Base-by-base conservation (phyloP, 2,888 invertebrate genomes). In the Agrotis segetum region DNA sequence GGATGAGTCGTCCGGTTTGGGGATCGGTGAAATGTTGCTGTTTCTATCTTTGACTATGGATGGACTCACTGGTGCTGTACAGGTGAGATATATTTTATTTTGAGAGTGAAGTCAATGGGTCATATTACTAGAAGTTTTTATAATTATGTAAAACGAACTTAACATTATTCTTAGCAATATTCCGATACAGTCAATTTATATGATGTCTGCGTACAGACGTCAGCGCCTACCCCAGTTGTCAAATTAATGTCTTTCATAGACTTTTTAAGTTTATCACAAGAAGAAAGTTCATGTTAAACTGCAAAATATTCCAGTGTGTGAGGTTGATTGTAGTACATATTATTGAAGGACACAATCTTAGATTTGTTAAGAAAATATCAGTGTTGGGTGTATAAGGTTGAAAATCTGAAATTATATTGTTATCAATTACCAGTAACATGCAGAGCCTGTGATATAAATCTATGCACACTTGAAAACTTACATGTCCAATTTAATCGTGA, bases 21-120 rank as follows among this genome's bases (percentile, higher is more conserved):
- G 98, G 0, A 95, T 98, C 49, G 99, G 99, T 0, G 98, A 99
- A 92, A 82, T 99, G 9, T 91, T 99, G 17, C 90, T 99, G 16
- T 87, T 99, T 5, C 92, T 99, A 7, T 99, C 99, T 0, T 94
- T 99, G 67, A 96, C 97, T 0, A 98, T 99, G 98, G 99, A 99
- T 94, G 99, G 99, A 0, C 93, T 99, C 5, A 99, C 98, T 0
- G 99, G 98, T 17, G 98, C 98, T 2, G 97, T 98, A 7, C 97
- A 98, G 95, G 97, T 97, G 66, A 67, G 24, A 9, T 13, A 59
- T 40, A 67, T 47, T 53, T 59, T 24, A 1, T 17, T 52, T 29
- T 7, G 11, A 52, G 3, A 9, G 21, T 13, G 21, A 21, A 29
- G 6, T 34, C 14, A 13, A 3, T 14, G 9, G 7, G 7, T 9